A percentile compares a stretch with the other conserved stretches of the same genome.
Conservation (phyloP, 2,888 invertebrate species). For the Caradrina kadenii region DNA sequence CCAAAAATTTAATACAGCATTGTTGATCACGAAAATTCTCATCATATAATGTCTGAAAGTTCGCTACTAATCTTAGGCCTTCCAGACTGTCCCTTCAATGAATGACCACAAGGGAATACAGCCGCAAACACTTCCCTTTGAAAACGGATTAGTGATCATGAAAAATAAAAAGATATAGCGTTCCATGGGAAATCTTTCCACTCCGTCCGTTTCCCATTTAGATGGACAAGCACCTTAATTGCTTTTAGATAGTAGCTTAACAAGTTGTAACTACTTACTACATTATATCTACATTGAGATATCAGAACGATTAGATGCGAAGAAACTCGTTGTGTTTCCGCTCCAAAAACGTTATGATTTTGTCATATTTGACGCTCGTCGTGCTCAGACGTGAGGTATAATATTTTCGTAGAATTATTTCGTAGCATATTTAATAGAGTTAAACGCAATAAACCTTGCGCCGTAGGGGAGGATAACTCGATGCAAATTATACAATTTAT, state of each 20-base stretch:
- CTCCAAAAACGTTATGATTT: conserved; percentile 40
- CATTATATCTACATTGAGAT: conserved; percentile 41
- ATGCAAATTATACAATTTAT: conserved; percentile 66
- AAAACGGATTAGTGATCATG: conserved; percentile 42
- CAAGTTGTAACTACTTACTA: conserved; percentile 45
- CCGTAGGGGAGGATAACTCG: conserved; percentile 59
- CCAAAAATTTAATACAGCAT: neutral
- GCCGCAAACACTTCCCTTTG: conserved; percentile 39
- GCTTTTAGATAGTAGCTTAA: conserved; percentile 55
- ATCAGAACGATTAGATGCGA: conserved; percentile 43
- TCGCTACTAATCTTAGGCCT: neutral
- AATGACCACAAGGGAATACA: conserved; percentile 39
- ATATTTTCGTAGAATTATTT: conserved; percentile 42
- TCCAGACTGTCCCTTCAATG: conserved; percentile 14
- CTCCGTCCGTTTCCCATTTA: conserved; percentile 38
- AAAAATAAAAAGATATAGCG: conserved; percentile 36
- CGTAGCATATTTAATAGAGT: conserved; percentile 51
- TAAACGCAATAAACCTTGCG: conserved; percentile 55
- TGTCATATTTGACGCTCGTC: conserved; percentile 36
- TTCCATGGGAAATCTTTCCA: conserved; percentile 58
- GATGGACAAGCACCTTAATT: conserved; percentile 49
- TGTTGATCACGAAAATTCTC: neutral
- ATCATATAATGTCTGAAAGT: neutral
- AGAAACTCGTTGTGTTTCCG: conserved; percentile 56
- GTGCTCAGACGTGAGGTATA: conserved; percentile 16